These are phyloP conservation scores for Lithobates sylvaticus DNA, from an alignment of 2,797 vertebrate species.

Conservation along the genomic window DNA sequence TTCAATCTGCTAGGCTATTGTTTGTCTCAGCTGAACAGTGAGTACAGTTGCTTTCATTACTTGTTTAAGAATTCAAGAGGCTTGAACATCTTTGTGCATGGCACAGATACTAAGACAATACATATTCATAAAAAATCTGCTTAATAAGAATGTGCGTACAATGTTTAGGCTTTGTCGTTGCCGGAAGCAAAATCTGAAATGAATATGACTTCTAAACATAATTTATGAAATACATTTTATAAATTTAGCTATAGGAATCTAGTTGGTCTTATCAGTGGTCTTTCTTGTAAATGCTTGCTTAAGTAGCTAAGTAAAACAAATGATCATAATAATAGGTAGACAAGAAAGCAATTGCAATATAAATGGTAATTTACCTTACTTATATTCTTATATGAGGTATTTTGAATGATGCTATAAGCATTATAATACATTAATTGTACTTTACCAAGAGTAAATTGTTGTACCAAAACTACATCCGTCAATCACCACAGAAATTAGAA, in stretches of 20 bases:
- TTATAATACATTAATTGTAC: background rate
- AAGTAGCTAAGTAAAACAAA: slow-evolving; percentile 33
- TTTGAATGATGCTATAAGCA: slow-evolving; percentile 2
- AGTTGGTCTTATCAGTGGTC: slow-evolving; percentile 40
- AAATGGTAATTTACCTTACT: slow-evolving; percentile 43
- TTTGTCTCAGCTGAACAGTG: slow-evolving; percentile 13
- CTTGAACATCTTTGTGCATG: slow-evolving; percentile 21
- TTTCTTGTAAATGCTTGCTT: slow-evolving; percentile 10
- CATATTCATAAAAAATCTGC: slow-evolving; percentile 47
- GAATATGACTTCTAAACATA: slow-evolving; percentile 32
- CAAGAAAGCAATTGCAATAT: slow-evolving; percentile 28
- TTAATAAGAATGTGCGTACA: slow-evolving; percentile 29
- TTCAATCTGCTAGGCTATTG: slow-evolving; percentile 48
- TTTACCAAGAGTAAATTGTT: slow-evolving; percentile 4
- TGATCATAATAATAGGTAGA: slow-evolving; percentile 29
- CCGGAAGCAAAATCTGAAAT: slow-evolving; percentile 33
- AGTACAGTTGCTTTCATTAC: slow-evolving; percentile 34
- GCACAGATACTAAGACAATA: slow-evolving; percentile 39
- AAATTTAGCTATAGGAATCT: slow-evolving; percentile 26
- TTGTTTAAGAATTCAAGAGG: slow-evolving; percentile 39
- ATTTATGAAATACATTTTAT: slow-evolving; percentile 14
- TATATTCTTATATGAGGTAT: slow-evolving; percentile 18
- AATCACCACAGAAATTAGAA: background rate
- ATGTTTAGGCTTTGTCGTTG: slow-evolving; percentile 33
- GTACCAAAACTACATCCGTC: background rate